A percentile compares a stretch with the other conserved stretches of the same genome.
These are phyloP conservation scores for Alethe castanea DNA, from an alignment of 2,113 vertebrate species.

Conservation along the genomic window DNA sequence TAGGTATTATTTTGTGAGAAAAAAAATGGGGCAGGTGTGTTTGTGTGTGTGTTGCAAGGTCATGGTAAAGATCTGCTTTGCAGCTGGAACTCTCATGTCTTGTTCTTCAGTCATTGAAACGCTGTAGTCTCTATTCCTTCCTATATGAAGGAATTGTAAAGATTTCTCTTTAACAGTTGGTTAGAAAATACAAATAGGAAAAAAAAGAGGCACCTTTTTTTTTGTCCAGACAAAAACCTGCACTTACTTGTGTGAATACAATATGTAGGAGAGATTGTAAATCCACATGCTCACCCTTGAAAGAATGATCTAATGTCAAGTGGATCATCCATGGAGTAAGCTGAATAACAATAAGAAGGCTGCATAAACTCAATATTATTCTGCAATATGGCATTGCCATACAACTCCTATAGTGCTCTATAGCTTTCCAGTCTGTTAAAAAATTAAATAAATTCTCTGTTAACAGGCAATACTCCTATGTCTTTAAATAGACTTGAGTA, in stretches of 20 bases:
- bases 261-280: background rate
- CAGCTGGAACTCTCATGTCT: background rate
- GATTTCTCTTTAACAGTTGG: background rate
- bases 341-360: background rate
- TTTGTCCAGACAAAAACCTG: background rate
- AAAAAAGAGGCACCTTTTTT: background rate
- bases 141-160: background rate
- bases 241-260: background rate
- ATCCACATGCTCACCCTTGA: background rate
- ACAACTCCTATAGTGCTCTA: background rate
- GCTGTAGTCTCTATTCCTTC: background rate
- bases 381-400: background rate
- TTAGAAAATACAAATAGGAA: background rate
- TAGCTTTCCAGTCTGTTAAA: background rate
- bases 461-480: background rate
- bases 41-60: background rate
- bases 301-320: background rate
- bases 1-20: background rate
- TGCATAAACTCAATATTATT: background rate
- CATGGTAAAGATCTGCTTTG: background rate
- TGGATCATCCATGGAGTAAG: background rate
- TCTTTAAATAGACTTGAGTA: background rate
- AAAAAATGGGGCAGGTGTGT: background rate
- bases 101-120: background rate
- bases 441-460: background rate